Conservation (phyloP, 2,888 invertebrate species). For the Hylaea fasciaria region DNA sequence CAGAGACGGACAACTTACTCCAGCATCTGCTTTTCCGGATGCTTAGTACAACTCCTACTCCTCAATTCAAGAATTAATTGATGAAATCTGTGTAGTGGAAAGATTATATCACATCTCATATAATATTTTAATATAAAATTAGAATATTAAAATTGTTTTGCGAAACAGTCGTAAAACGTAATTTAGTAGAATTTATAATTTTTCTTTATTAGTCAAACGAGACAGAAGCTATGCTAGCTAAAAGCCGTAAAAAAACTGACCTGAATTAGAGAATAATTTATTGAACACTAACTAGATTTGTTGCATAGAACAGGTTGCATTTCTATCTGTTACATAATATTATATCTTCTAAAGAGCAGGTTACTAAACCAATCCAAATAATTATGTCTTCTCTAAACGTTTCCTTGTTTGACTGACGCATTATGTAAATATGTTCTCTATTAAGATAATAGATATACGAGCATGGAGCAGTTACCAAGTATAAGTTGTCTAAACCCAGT, state of each 20-base stretch:
- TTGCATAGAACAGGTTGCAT: slow-evolving; percentile 17
- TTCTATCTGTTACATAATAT: slow-evolving; percentile 12
- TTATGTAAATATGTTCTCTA: slow-evolving; percentile 19
- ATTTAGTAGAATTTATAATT: no score
- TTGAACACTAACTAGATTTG: slow-evolving; percentile 2
- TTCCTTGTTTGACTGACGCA: slow-evolving; percentile 29
- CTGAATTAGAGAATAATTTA: slow-evolving; percentile 17
- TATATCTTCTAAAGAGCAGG: slow-evolving; percentile 16
- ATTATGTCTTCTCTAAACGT: slow-evolving; percentile 18
- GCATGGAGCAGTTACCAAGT: slow-evolving; percentile 23
- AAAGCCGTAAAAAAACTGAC: slow-evolving; percentile 8
- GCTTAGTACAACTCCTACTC: no score
- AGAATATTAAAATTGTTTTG: no score
- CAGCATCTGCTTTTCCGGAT: no score
- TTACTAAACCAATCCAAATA: slow-evolving; percentile 22
- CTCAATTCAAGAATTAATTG: no score
- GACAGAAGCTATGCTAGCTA: neutral
- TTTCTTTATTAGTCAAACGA: no score
- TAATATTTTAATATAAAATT: no score
- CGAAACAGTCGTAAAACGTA: no score
- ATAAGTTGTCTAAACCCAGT: slow-evolving; percentile 32
- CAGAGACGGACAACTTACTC: no score
- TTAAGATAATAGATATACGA: slow-evolving; percentile 23
- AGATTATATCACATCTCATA: no score
- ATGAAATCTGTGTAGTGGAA: no score